phyloP scores from a whole-genome alignment of 2,797 vertebrate species.

The Acestrorhynchus altus region DNA sequence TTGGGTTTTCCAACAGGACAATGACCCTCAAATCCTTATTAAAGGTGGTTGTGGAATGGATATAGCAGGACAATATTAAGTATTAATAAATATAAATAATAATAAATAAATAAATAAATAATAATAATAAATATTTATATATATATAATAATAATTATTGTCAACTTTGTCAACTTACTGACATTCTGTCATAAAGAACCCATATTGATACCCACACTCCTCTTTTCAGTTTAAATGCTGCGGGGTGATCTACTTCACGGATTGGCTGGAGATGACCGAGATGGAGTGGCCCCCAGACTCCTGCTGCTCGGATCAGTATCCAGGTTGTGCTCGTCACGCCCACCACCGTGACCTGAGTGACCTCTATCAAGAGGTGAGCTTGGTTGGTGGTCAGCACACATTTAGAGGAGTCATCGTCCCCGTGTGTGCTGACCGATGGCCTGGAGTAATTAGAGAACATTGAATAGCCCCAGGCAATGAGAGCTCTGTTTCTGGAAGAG shows the following conservation, averaged over 20 bases:
- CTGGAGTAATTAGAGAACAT: slow-evolving; percentile 36
- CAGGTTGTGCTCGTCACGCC: slow-evolving; percentile 92
- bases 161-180: too few species aligned
- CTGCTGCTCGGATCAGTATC: slow-evolving; percentile 93
- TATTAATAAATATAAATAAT: too few species aligned
- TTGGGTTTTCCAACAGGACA: too few species aligned
- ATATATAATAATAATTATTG: too few species aligned
- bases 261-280: slow-evolving; percentile 98
- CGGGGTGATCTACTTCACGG: slow-evolving; percentile 97
- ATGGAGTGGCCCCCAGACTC: slow-evolving; percentile 99
- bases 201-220: slow-evolving; percentile 34
- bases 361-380: slow-evolving; percentile 93
- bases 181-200: not conserved
- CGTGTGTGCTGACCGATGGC: slow-evolving; percentile 5
- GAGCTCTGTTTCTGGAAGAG: slow-evolving; percentile 26
- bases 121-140: too few species aligned
- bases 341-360: slow-evolving; percentile 93
- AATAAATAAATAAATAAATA: too few species aligned
- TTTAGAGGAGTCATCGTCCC: not conserved
- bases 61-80: too few species aligned
- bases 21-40: too few species aligned
- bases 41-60: too few species aligned
- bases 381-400: not conserved
- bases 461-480: slow-evolving; percentile 23
- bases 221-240: slow-evolving; percentile 92